These are phyloP conservation scores for Leptarthrus brevirostris DNA, from an alignment of 2,888 invertebrate species.

Conservation along the genomic window DNA sequence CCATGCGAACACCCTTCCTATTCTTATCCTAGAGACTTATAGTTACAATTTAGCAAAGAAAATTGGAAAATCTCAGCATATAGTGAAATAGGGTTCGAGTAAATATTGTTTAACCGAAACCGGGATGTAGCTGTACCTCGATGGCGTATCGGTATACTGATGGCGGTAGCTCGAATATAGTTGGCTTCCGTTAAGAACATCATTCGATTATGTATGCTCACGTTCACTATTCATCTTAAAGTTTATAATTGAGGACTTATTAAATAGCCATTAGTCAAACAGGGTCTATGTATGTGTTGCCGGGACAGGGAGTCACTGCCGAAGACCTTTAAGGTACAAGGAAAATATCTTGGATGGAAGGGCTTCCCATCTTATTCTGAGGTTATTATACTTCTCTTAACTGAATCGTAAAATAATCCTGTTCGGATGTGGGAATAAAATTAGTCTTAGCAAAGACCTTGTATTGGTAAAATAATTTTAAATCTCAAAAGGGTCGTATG, in stretches of 20 bases:
- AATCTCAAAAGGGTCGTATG: background rate
- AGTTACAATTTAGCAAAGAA: conserved; percentile 48
- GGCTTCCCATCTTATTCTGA: conserved; percentile 26
- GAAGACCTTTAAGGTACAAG: conserved; percentile 30
- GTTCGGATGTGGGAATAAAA: conserved; percentile 6
- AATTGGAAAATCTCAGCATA: conserved; percentile 49
- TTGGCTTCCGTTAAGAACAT: conserved; percentile 40
- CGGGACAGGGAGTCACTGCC: background rate
- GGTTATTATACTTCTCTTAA: conserved; percentile 1
- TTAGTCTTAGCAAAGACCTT: background rate
- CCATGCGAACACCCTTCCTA: conserved; percentile 8
- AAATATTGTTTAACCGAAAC: conserved; percentile 28
- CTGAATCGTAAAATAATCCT: conserved; percentile 36
- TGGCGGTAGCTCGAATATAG: conserved; percentile 14
- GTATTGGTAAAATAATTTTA: background rate
- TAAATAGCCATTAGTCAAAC: conserved; percentile 55
- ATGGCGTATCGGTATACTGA: background rate
- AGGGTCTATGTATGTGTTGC: conserved; percentile 18
- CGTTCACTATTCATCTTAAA: conserved; percentile 54
- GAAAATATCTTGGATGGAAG: background rate
- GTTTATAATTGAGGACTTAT: conserved; percentile 55
- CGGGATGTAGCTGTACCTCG: background rate
- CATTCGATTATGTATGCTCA: conserved; percentile 57
- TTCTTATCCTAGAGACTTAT: conserved; percentile 34
- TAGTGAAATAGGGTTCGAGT: conserved; percentile 43